Base-by-base conservation (phyloP, 2,113 vertebrate genomes). In the Galbula dea region DNA sequence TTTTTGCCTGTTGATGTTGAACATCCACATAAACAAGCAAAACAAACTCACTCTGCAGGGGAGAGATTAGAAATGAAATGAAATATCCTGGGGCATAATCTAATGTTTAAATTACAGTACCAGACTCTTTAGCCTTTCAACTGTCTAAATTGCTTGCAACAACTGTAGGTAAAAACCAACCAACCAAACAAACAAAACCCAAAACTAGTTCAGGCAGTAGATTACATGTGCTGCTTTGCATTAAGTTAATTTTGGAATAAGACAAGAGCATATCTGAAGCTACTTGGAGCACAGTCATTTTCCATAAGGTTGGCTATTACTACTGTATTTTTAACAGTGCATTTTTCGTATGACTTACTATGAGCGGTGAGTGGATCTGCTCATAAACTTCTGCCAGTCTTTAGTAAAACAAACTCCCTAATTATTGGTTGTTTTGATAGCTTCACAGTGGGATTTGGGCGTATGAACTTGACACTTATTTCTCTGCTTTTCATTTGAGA, bases 11-110 rank as follows among this genome's bases (percentile, higher is more conserved):
- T 79, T 92, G 62, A n/a, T 90, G 61, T 75, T 76, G 62, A 93
- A 92, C 83, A 61, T 73, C 78, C 92, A 82, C 74, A 69, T 58
- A 89, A 96, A 93, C 76, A 95, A 84, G 74, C 73, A 78, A 94
- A 92, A 83, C 86, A 90, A 95, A 91, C 72, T 75, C 73, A 78
- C 61, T 83, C 83, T 86, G 83, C 79, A 88, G 73, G 73, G 61
- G 52, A 93, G 61, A 88, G 76, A 94, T 88, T 52, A 86, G 84
- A 88, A 94, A 89, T 63, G 59, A 37, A 59, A 61, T 73, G 45
- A 87, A 83, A 91, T 83, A 89, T 78, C 94, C 78, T 63, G 39
- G 66, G 54, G 84, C 55, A 12, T 77, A 89, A 96, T 92, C 74
- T 80, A 63, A 36, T 67, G 67, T 91, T 96, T 90, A 79, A 83